Percentiles rank a stretch among this genome's conserved stretches.
These are phyloP conservation scores for Myanophis thanlyinensis DNA, from an alignment of 2,113 vertebrate species.

Conservation along the genomic window DNA sequence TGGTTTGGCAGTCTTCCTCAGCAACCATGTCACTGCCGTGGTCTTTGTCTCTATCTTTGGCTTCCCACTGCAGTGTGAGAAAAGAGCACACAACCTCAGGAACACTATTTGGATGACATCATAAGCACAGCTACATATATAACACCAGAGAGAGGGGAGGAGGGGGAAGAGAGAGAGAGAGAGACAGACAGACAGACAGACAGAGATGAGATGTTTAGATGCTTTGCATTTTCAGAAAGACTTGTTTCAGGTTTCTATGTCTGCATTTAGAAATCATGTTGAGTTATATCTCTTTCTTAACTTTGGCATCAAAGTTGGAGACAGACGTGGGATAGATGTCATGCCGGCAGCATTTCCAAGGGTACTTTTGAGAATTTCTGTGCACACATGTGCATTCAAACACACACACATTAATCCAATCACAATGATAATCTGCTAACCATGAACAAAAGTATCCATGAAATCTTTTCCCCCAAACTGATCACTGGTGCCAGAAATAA, in stretches of 20 bases:
- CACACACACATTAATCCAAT: not conserved
- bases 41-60: not conserved
- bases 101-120: accelerated
- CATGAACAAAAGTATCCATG: not conserved
- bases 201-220: not conserved
- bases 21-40: not conserved
- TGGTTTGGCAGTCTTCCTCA: not conserved
- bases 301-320: accelerated
- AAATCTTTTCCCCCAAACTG: not conserved
- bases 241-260: not conserved
- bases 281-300: conserved; percentile 18
- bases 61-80: not conserved
- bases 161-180: not conserved
- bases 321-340: not conserved
- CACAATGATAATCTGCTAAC: not conserved
- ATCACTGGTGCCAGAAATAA: not conserved
- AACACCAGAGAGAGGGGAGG: accelerated
- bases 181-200: too few relatives aligned
- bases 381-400: not conserved
- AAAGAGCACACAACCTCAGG: accelerated
- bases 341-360: not conserved
- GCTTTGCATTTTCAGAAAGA: not conserved
- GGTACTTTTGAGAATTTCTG: not conserved
- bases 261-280: not conserved
- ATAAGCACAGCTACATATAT: accelerated